Evolutionary conservation across 2,888 invertebrate species (phyloP).

Genomic region (Mythimna lalbum): DNA sequence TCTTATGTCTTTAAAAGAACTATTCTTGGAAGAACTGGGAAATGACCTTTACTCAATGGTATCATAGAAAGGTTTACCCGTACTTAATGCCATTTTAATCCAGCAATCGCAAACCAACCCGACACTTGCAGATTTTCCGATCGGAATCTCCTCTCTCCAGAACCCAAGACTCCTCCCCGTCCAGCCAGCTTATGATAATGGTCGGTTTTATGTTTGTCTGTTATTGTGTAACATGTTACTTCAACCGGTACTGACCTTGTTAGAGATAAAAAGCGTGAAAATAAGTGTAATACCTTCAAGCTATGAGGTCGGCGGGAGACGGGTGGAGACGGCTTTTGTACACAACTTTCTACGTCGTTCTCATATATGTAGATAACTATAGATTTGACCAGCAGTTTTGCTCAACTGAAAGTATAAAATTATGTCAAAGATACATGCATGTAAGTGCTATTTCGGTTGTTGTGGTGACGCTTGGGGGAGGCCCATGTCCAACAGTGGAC

Average conservation of each 20-base stretch:
- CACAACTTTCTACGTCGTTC: too few relatives aligned
- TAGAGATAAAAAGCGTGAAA: slow-evolving; percentile 62
- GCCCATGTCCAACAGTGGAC: too few relatives aligned
- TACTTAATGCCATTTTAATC: neutral
- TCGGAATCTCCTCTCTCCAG: neutral
- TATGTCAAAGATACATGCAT: too few relatives aligned
- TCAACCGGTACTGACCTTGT: slow-evolving; percentile 54
- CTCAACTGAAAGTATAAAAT: too few relatives aligned
- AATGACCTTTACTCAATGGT: too few relatives aligned
- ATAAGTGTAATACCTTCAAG: slow-evolving; percentile 50
- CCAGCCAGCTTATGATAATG: slow-evolving; percentile 28
- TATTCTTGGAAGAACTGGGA: neutral
- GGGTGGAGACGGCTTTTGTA: too few relatives aligned
- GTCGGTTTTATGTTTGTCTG: slow-evolving; percentile 18
- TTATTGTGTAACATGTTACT: slow-evolving; percentile 49
- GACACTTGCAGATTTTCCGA: slow-evolving; percentile 21
- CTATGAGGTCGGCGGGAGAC: slow-evolving; percentile 26
- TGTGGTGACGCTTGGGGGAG: too few relatives aligned
- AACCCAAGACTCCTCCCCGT: neutral
- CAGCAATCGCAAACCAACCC: neutral
- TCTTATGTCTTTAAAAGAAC: too few relatives aligned
- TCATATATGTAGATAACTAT: too few relatives aligned
- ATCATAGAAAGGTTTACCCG: too few relatives aligned
- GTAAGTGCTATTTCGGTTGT: too few relatives aligned
- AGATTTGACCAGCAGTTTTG: too few relatives aligned